A percentile compares a stretch with the other conserved stretches of the same genome.
phyloP scores from a whole-genome alignment of 2,888 invertebrate genomes.

The Nysson spinosus region DNA sequence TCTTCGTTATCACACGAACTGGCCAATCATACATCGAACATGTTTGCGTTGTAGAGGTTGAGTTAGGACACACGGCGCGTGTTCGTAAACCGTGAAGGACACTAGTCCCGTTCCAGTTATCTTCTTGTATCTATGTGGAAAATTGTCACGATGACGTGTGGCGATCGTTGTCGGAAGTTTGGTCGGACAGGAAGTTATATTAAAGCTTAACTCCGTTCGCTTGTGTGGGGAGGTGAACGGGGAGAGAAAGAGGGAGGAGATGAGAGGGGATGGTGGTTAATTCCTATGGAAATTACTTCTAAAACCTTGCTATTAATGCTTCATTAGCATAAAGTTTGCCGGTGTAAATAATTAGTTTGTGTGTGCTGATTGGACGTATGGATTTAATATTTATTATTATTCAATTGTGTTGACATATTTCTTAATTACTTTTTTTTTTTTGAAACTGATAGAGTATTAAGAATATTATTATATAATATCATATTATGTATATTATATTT shows the following conservation, averaged over 20 bases:
- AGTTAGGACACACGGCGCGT: not conserved
- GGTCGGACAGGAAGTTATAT: constrained; percentile 16
- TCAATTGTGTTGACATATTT: too few species aligned
- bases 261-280: not conserved
- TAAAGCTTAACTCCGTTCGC: constrained; percentile 2
- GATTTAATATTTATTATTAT: too few species aligned
- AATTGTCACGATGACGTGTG: constrained; percentile 22
- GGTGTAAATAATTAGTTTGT: too few species aligned
- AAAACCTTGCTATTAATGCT: not conserved
- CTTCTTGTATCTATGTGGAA: not conserved
- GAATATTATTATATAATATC: too few species aligned
- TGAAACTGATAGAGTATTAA: too few species aligned
- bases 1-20: too few species aligned
- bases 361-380: too few species aligned
- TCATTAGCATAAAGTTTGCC: too few species aligned
- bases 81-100: not conserved
- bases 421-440: too few species aligned
- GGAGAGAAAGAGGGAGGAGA: not conserved
- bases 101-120: not conserved
- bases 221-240: not conserved
- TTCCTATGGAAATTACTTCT: constrained; percentile 5
- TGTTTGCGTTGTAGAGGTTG: not conserved
- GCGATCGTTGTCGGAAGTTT: constrained; percentile 15
- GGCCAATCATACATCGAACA: not conserved
- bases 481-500: too few species aligned